Evolutionary conservation across 2,888 invertebrate species (phyloP), one percentile per base, ranked within the genome.

Genomic region (Latheticus oryzae): DNA sequence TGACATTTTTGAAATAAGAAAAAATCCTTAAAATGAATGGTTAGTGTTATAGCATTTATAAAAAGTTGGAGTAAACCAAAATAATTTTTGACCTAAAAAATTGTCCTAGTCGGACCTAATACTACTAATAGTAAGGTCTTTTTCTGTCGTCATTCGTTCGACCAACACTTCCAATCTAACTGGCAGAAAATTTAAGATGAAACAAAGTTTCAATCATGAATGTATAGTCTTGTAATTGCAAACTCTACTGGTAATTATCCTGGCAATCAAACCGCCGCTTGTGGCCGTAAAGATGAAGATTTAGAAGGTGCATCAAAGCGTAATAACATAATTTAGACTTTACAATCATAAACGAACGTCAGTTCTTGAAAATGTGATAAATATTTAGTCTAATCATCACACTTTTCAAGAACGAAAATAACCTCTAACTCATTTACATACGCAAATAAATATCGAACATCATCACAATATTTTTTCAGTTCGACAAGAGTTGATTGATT

Each of bases 251-350:
- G 3, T 16, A 15, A 35, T 32, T 35, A 35, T 35, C 11, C 30
- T 32, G 5, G 11, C 33, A 47, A 30, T 11, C 32, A 47, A 47
- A 32, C 13, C 33, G 33, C 33, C 16, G 47, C 47, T 32, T 32
- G 21, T 12, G 21, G 45, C 23, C 7, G 33, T 35, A 47, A 47
- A 33, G 35, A 32, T 17, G 33, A 33, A 47, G 47, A 47, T 47
- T 47, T 47, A 35, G 35, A 21, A 21, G n/a, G 28, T 13, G 28
- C 28, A 26, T 11, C 17, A 9, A 8, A 15, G 19, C 19, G 33
- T 47, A 32, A 47, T 33, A 47, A 33, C 33, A 32, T 28, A 16
- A 32, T 23, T 47, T 47, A 32, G 42, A 24, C 15, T 26, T 15
- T 42, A 26, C 8, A 42, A 42, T 26, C 26, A 15, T 13, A 13